Percentiles rank a stretch among this genome's conserved stretches.
phyloP scores from a whole-genome alignment of 2,888 invertebrate genomes.

The Aporophyla nigra region DNA sequence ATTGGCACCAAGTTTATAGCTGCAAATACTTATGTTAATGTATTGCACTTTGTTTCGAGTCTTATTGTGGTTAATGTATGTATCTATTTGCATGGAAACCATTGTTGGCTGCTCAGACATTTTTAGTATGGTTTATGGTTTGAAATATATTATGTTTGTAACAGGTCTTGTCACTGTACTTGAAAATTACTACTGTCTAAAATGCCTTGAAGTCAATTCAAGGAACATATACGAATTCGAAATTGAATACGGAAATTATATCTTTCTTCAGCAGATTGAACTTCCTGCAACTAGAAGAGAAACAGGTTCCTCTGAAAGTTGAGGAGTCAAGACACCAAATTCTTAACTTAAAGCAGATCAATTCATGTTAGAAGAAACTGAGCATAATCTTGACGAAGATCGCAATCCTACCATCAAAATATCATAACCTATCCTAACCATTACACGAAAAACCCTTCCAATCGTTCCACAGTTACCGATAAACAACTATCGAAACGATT shows the following conservation, averaged over 20 bases:
- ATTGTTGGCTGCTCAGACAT: constrained; percentile 43
- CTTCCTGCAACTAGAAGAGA: not conserved
- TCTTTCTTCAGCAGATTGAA: not conserved
- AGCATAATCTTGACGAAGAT: not conserved
- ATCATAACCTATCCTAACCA: not conserved
- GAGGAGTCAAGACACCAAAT: not conserved
- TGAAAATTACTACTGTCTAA: not conserved
- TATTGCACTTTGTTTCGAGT: constrained; percentile 64
- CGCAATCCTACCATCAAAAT: not conserved
- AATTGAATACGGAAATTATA: too few relatives aligned
- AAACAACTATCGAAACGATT: constrained; percentile 53
- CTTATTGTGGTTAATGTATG: constrained; percentile 51
- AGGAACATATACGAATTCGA: too few relatives aligned
- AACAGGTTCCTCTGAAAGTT: not conserved
- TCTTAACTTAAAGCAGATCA: not conserved
- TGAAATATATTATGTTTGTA: constrained; percentile 30
- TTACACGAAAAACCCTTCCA: not conserved
- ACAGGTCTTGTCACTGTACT: constrained; percentile 4
- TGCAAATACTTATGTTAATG: constrained; percentile 61
- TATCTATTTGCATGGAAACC: constrained; percentile 51
- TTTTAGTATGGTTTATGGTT: constrained; percentile 36
- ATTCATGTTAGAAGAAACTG: not conserved
- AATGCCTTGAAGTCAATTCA: too few relatives aligned
- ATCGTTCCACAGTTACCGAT: constrained; percentile 20
- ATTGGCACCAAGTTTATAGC: constrained; percentile 54